Evolutionary conservation across 2,113 vertebrate species (phyloP).

Genomic region (Albula glossodonta): DNA sequence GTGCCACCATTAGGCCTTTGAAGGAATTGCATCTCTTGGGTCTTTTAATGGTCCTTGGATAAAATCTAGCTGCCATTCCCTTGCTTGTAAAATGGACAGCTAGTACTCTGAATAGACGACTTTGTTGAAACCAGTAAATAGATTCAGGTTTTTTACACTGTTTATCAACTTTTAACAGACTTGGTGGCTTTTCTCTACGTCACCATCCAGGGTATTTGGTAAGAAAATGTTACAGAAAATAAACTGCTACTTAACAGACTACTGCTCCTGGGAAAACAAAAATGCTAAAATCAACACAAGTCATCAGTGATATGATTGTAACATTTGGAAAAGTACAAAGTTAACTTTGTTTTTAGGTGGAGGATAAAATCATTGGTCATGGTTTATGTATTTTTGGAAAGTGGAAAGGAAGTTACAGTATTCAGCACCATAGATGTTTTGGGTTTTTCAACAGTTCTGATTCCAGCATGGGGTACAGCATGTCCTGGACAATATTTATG

Average conservation of each 20-base stretch:
- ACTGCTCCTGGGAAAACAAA: neutral
- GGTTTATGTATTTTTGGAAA: neutral
- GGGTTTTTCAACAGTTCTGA: neutral
- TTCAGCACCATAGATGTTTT: neutral
- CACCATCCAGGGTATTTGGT: neutral
- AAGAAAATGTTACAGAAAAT: neutral
- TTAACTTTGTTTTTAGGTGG: neutral
- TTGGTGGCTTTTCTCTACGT: neutral
- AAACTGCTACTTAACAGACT: neutral
- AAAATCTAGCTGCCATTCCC: neutral
- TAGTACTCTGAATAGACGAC: neutral
- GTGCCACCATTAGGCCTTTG: neutral
- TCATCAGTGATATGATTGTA: neutral
- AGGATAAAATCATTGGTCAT: constrained; percentile 6
- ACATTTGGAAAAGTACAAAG: neutral
- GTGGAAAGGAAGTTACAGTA: neutral
- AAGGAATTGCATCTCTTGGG: neutral
- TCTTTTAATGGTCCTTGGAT: neutral
- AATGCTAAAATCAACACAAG: neutral
- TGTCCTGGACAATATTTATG: too few species aligned
- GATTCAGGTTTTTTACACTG: neutral
- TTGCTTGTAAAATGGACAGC: neutral
- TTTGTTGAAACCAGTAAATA: neutral
- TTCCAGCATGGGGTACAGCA: too few species aligned
- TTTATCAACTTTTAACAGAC: neutral